Percentiles rank a stretch among this genome's conserved stretches.
These are phyloP conservation scores for Standfussiana lucernea DNA, from an alignment of 2,888 invertebrate genomes.

Conservation along the genomic window DNA sequence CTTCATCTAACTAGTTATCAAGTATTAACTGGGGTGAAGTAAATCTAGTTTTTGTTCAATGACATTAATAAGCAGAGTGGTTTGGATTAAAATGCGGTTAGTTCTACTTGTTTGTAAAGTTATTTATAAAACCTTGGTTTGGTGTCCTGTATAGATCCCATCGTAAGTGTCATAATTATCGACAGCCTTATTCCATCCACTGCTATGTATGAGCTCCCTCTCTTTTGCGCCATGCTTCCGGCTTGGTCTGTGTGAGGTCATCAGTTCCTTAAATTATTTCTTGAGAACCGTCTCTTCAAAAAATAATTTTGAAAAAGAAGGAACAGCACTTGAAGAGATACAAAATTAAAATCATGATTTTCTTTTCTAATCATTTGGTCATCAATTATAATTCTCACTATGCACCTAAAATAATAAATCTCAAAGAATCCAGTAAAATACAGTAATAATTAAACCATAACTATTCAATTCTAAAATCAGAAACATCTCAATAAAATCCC, in stretches of 20 bases:
- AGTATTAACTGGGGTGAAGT: constrained; percentile 12
- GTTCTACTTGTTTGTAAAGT: constrained; percentile 12
- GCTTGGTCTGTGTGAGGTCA: background rate
- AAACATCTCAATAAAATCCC: constrained; percentile 27
- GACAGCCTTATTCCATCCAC: background rate
- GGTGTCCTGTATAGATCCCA: background rate
- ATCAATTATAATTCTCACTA: background rate
- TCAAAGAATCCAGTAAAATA: too few species aligned
- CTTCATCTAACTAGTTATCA: constrained; percentile 1
- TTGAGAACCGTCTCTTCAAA: too few species aligned
- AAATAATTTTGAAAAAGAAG: too few species aligned
- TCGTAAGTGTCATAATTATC: background rate
- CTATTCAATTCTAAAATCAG: background rate
- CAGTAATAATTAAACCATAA: background rate
- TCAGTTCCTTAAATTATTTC: too few species aligned
- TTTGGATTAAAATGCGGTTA: constrained; percentile 46
- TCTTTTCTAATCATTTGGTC: background rate
- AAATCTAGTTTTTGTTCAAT: constrained; percentile 37
- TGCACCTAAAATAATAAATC: background rate
- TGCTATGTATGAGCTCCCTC: background rate
- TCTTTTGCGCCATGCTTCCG: too few species aligned
- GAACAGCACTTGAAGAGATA: too few species aligned
- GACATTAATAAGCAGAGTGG: constrained; percentile 36
- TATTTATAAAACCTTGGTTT: constrained; percentile 7
- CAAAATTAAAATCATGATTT: background rate